Evolutionary conservation across 2,888 invertebrate genomes (phyloP), one percentile per base, ranked within the genome.

Genomic region (Listrodromus nycthemerus): DNA sequence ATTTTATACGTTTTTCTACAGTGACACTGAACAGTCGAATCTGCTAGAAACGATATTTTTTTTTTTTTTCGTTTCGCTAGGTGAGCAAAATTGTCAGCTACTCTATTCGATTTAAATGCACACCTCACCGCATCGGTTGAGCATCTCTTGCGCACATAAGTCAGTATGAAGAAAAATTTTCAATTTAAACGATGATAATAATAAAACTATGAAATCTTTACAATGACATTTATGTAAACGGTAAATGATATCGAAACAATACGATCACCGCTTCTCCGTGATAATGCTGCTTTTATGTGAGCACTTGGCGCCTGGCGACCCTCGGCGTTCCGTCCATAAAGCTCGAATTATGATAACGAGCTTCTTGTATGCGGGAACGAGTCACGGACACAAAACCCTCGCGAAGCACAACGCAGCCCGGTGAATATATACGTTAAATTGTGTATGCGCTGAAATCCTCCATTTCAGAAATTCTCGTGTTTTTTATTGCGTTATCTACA

Each of bases 291-390:
- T 10, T 10, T 13, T 27, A 27, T 33, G 21, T n/a, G 13, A 75
- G 63, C 24, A 65, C 50, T 74, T 74, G 33, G 75, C 24, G 33
- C 74, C 27, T 7, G 48, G 13, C 61, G 30, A 50, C 74, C 48
- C 13, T 33, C 73, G 6, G 27, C 19, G 21, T 70, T 66, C 66
- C 10, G 61, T 73, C 24, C 24, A n/a, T 74, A 63, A 74, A 70
- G 19, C 55, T 63, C 1, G 30, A 65, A 79, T 75, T 55, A 71
- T 27, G 70, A 66, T 61, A 80, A 83, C 58, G 80, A 80, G 75
- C 24, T 61, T 13, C 50, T 75, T 67, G 58, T 58, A 27, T 48
- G 67, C 33, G 27, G 19, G 21, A 70, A 69, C 21, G 6, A 69
- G 19, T 7, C 30, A 24, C 27, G n/a, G 4, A 33, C 52, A 27